Percentiles rank a stretch among this genome's conserved stretches.
Conservation (phyloP, 1,140 invertebrate genomes). For the Microvelia longipes region DNA sequence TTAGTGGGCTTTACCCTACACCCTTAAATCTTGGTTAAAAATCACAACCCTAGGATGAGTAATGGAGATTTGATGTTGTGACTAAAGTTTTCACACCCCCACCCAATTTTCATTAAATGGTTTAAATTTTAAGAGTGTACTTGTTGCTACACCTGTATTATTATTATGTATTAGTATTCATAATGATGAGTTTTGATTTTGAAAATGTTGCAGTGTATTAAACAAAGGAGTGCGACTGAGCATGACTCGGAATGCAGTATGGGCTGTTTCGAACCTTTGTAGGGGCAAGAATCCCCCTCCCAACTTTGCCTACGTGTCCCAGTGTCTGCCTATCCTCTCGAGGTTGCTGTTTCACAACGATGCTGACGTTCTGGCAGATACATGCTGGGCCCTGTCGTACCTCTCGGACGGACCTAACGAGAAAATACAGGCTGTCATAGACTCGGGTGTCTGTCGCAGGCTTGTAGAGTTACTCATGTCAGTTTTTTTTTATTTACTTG, state of each 20-base stretch:
- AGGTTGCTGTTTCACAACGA: conserved; percentile 77
- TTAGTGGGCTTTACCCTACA: no score
- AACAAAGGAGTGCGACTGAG: conserved; percentile 67
- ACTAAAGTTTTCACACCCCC: no score
- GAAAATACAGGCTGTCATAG: conserved; percentile 94
- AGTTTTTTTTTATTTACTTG: conserved; percentile 27
- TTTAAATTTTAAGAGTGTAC: no score
- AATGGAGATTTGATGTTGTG: no score
- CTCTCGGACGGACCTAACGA: conserved; percentile 93
- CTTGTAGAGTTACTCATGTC: conserved; percentile 87
- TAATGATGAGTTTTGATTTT: no score
- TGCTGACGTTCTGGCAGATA: conserved; percentile 80
- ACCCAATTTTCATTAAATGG: no score
- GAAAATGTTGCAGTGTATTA: no score
- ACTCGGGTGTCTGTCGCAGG: conserved; percentile 84
- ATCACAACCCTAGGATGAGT: no score
- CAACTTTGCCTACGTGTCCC: conserved; percentile 64
- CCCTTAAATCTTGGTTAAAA: no score
- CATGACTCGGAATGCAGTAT: conserved; percentile 93
- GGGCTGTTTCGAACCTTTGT: conserved; percentile 92
- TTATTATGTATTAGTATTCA: no score
- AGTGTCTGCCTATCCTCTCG: conserved; percentile 72
- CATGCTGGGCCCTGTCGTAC: conserved; percentile 91
- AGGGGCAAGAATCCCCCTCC: conserved; percentile 93
- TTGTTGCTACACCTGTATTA: no score